Evolutionary conservation across 2,113 vertebrate genomes (phyloP), one percentile per base, ranked within the genome.

Genomic region (Morone chrysops): DNA sequence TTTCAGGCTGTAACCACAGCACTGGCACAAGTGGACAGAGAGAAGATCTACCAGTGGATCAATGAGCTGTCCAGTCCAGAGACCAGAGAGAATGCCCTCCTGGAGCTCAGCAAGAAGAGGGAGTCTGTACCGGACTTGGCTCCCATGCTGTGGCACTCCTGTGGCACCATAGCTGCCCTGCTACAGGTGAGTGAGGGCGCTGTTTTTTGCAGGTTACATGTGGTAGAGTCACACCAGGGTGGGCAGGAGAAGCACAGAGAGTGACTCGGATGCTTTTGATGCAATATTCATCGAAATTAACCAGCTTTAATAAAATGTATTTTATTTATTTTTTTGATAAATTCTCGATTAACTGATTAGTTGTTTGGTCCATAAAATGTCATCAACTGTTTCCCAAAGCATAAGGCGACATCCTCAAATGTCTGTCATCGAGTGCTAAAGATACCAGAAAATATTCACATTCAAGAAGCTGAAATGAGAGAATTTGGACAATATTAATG

Each of bases 11-110:
- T 98, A 89, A 97, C 96, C 76, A 96, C 97, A 41, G 96, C 97
- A 0, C 93, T 98, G 92, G 97, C 97, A n/a, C 97, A 98, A 65
- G 97, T 98, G 72, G 97, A 99, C 88, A 94, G 97, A 20, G 97
- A 99, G 61, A 99, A 98, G 94, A 99, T 98, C 90, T 98, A 99
- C 87, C 97, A 97, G 54, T 98, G 97, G 97, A 99, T 99, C 91
- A 98, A 98, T 12, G 97, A 98, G 92, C 93, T 98, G 62, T 99
- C 97, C 31, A 98, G 97, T 86, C 97, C 97, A 0, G 97, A 99
- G 87, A 98, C 97, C 0, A 94, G 97, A 22, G 97, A 99, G 85
- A 99, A 98, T 12, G 97, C 97, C 0, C 91, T 99, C 82, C 90
- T 99, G 92, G 97, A 98, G 90, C 96, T 98, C 59, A 99, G 97